Conservation (phyloP, 1,140 invertebrate species). For the Drosophila parabipectinata region DNA sequence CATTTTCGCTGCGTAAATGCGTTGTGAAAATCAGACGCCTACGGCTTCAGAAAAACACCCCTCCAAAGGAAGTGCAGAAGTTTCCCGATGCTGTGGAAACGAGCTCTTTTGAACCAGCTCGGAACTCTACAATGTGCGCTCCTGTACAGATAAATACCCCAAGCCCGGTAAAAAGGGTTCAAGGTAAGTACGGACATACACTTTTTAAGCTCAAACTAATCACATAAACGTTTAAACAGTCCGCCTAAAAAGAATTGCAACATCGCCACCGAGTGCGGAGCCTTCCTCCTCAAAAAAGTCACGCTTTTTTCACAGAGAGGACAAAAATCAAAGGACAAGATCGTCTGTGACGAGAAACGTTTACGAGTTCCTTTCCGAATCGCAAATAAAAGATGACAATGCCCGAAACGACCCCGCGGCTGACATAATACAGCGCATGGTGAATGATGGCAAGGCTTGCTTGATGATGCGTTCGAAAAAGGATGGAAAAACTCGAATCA, state of each 20-base stretch:
- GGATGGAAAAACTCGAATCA: constrained; percentile 34
- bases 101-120: constrained; percentile 36
- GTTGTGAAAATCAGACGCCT: constrained; percentile 46
- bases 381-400: constrained; percentile 55
- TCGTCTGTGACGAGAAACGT: constrained; percentile 58
- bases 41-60: constrained; percentile 1
- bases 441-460: constrained; percentile 56
- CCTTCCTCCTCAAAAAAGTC: background rate
- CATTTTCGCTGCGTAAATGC: constrained; percentile 26
- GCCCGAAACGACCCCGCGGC: constrained; percentile 56
- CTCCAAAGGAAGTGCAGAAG: background rate
- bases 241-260: background rate
- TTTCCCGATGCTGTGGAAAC: background rate
- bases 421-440: constrained; percentile 70
- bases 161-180: background rate
- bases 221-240: background rate
- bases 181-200: background rate
- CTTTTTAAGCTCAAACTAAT: too few species aligned
- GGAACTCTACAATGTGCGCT: constrained; percentile 52
- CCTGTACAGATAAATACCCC: background rate
- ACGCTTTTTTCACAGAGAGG: constrained; percentile 60
- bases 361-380: constrained; percentile 74
- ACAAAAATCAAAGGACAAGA: constrained; percentile 10
- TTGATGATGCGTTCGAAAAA: constrained; percentile 40
- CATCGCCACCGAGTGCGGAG: background rate